Evolutionary conservation across 2,113 vertebrate species (phyloP), one percentile per base, ranked within the genome.

Genomic region (Mus spicilegus): DNA sequence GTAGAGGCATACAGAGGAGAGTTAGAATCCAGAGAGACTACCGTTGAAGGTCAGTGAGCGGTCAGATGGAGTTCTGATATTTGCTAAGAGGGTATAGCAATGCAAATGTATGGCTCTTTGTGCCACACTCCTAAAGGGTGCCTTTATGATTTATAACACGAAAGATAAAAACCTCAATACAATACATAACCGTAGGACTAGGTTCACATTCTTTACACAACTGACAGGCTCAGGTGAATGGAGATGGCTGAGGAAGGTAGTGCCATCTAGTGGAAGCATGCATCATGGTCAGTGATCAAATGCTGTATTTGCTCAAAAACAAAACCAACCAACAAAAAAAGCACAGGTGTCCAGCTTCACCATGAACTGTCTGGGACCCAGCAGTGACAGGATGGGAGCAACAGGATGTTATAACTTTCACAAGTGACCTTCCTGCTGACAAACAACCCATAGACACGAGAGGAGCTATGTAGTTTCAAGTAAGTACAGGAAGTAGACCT

Each of bases 61-160:
- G 1, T 63, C 22, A 69, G 63, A 63, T 51, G 42, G 76, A 14
- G 14, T 82, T 49, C 54, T 56, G 13, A 13, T 0, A 19, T 8
- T 42, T 11, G 39, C 33, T 20, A 69, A 0, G 0, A 39, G 36
- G 54, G 39, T 3, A 4, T 3, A 24, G 49, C 14, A 39, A 0
- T 13, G 1, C 49, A 61, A 82, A 72, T 33, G 17, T 33, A 33
- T 69, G 67, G 1, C 9, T 30, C 72, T 58, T 70, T 65, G 36
- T 39, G 39, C n/a, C 36, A 16, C 1, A 49, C 7, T 39, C 17
- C 69, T 70, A 58, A 58, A 58, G 28, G 16, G 17, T 17, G 90
- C 4, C 42, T 78, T 87, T 92, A n/a, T 70, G 65, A n/a, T 54
- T n/a, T 70, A 24, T 70, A 70, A 22, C n/a, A 84, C 7, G 26